These are phyloP conservation scores for Petrosia ficiformis DNA, from an alignment of 37 sponge, comb jelly and placozoan genomes.

Conservation along the genomic window DNA sequence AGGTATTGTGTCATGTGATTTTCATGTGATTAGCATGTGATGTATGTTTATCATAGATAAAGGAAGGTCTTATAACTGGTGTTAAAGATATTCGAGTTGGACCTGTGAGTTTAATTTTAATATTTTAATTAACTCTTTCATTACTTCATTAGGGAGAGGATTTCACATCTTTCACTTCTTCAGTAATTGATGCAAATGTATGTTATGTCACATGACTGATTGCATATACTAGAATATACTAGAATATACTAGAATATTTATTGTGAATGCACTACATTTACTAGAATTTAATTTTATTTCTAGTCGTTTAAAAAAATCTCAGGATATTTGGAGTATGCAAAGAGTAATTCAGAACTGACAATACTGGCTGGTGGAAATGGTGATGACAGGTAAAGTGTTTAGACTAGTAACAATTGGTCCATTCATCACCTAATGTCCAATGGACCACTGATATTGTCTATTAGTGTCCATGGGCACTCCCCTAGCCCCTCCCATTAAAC, in stretches of 20 bases:
- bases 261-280: not conserved
- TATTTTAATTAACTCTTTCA: not conserved
- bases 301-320: constrained; percentile 73
- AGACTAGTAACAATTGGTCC: not conserved
- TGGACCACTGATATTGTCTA: too few relatives aligned
- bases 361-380: constrained; percentile 73
- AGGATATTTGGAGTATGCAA: constrained; percentile 74
- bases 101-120: constrained; percentile 33
- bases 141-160: constrained; percentile 71
- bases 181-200: constrained; percentile 88
- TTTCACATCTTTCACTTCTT: constrained; percentile 78
- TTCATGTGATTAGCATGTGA: too few relatives aligned
- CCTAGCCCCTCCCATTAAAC: too few relatives aligned
- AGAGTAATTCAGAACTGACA: constrained; percentile 32
- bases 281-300: too few relatives aligned
- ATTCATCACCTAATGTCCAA: too few relatives aligned
- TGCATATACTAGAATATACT: too few relatives aligned
- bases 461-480: too few relatives aligned
- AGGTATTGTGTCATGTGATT: constrained; percentile 42
- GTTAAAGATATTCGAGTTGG: constrained; percentile 74
- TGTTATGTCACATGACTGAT: not conserved
- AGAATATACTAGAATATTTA: too few relatives aligned
- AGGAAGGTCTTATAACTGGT: constrained; percentile 60
- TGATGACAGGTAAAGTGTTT: constrained; percentile 65
- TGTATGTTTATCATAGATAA: constrained; percentile 43